Evolutionary conservation across 2,888 invertebrate genomes (phyloP).

Genomic region (Scaptomyza caliginosa): DNA sequence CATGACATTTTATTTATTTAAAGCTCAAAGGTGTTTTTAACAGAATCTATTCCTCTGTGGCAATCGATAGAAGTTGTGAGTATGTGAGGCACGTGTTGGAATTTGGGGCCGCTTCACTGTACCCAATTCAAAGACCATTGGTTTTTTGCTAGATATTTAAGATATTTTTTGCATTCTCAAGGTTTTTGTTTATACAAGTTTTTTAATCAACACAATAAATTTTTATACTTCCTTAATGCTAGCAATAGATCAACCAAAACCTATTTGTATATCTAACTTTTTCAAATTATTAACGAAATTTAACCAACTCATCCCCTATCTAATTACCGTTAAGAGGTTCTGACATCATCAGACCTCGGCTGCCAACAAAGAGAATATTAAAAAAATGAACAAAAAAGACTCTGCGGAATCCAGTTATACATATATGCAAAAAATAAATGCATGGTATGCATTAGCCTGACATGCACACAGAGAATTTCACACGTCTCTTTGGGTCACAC

Average conservation of each 20-base stretch:
- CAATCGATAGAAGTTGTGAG: conserved; percentile 56
- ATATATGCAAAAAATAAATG: conserved; percentile 19
- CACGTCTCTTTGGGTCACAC: conserved; percentile 15
- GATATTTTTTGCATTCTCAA: neutral
- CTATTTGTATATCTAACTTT: too few species aligned
- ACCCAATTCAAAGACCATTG: neutral
- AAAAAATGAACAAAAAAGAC: conserved; percentile 2
- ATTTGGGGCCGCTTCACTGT: conserved; percentile 34
- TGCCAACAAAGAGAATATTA: conserved; percentile 24
- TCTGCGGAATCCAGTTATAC: neutral
- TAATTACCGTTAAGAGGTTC: conserved; percentile 66
- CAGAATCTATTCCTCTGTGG: conserved; percentile 6
- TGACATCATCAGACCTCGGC: conserved; percentile 51
- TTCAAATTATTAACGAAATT: conserved; percentile 40
- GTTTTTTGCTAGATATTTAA: neutral
- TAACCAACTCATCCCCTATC: conserved; percentile 67
- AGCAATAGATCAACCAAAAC: neutral
- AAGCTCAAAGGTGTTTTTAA: conserved; percentile 45
- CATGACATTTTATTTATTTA: conserved; percentile 58
- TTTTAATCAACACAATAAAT: too few species aligned
- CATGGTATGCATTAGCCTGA: conserved; percentile 63
- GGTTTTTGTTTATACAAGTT: neutral
- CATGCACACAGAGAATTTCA: conserved; percentile 43
- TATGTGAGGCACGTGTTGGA: conserved; percentile 54
- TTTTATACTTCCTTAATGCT: too few species aligned